A percentile compares a stretch with the other conserved stretches of the same genome.
These are phyloP conservation scores for Fregata magnificens DNA, from an alignment of 2,113 vertebrate species.

Conservation along the genomic window DNA sequence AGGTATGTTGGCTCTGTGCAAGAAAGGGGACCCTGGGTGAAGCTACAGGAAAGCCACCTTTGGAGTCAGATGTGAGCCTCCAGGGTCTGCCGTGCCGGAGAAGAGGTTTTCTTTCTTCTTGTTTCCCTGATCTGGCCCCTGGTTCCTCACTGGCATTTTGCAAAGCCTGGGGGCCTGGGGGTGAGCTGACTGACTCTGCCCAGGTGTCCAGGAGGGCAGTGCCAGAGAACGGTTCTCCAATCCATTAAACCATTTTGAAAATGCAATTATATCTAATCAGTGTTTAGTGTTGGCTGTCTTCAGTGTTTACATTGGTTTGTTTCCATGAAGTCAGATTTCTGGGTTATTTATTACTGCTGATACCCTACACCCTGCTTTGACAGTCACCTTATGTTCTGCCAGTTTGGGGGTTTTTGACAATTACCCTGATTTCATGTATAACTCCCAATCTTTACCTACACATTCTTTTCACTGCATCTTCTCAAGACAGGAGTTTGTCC, in stretches of 20 bases:
- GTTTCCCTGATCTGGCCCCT: background rate
- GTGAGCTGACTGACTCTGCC: background rate
- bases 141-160: background rate
- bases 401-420: background rate
- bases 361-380: background rate
- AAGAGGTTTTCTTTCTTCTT: background rate
- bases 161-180: background rate
- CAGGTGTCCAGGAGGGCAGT: background rate
- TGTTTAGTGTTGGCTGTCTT: background rate
- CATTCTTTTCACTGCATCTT: background rate
- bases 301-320: constrained; percentile 12
- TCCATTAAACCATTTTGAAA: constrained; percentile 11
- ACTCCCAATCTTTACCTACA: background rate
- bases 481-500: background rate
- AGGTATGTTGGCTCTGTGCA: background rate
- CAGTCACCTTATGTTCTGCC: constrained; percentile 6
- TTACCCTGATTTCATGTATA: background rate
- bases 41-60: background rate
- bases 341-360: constrained; percentile 26
- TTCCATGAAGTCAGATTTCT: constrained; percentile 25
- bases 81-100: background rate
- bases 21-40: background rate
- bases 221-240: background rate
- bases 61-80: background rate
- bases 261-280: background rate